Percentiles rank a stretch among this genome's conserved stretches.
phyloP scores from a whole-genome alignment of 92 coral and sea anemone species.

The Muricea muricata region DNA sequence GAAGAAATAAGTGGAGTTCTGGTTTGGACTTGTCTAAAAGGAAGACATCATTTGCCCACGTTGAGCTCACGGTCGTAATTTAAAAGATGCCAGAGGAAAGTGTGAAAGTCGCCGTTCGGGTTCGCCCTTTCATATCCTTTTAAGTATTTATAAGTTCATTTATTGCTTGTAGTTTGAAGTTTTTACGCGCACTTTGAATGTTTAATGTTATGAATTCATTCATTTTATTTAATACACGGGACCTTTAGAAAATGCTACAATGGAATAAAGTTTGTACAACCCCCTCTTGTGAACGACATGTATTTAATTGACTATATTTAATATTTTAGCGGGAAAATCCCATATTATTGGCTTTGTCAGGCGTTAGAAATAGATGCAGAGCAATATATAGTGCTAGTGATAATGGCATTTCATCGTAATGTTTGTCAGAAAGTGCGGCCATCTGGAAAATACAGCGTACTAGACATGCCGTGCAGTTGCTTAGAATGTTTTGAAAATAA shows the following conservation, averaged over 20 bases:
- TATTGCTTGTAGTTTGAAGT: background rate
- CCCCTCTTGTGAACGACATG: background rate
- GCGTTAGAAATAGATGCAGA: background rate
- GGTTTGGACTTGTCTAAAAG: too few species aligned
- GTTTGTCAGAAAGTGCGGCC: background rate
- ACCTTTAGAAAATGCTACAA: background rate
- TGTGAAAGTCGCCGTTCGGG: conserved; percentile 91
- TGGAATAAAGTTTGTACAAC: background rate
- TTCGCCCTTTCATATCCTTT: conserved; percentile 97
- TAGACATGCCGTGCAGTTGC: too few species aligned
- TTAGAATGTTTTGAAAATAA: too few species aligned
- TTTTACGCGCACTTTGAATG: background rate
- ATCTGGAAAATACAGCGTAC: background rate
- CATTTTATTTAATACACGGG: background rate
- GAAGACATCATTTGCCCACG: too few species aligned
- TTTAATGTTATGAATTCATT: background rate
- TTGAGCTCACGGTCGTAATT: too few species aligned
- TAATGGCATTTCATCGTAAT: background rate
- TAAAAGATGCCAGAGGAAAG: conserved; percentile 70
- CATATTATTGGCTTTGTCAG: background rate
- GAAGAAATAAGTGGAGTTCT: background rate
- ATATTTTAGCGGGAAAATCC: background rate
- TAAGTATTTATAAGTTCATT: background rate
- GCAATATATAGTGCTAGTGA: too few species aligned
- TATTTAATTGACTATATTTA: background rate